A percentile compares a stretch with the other conserved stretches of the same genome.
These are phyloP conservation scores for Lypha dubia DNA, from an alignment of 2,888 invertebrate genomes.

Conservation along the genomic window DNA sequence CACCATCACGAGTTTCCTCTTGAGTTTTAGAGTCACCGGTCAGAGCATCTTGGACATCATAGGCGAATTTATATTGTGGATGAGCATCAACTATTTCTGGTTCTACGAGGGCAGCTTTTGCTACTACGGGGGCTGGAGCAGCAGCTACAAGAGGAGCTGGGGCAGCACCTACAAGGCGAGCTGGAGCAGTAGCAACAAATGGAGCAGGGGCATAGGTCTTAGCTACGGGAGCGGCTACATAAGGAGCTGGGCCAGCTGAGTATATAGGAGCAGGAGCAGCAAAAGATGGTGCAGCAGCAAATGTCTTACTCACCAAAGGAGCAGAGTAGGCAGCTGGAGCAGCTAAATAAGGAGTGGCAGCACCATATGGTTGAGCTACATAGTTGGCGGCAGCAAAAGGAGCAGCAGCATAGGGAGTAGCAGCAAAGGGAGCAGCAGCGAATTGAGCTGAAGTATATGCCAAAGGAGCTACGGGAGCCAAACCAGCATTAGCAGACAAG, in stretches of 20 bases:
- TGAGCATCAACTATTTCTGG: constrained; percentile 83
- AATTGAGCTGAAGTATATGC: constrained; percentile 41
- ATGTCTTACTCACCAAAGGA: constrained; percentile 70
- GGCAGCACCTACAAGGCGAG: constrained; percentile 71
- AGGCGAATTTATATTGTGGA: constrained; percentile 84
- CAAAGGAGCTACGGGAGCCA: constrained; percentile 74
- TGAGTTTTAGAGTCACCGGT: constrained; percentile 84
- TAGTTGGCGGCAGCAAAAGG: constrained; percentile 70
- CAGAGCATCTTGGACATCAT: constrained; percentile 84
- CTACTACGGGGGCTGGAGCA: constrained; percentile 73
- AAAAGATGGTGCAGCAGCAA: constrained; percentile 72
- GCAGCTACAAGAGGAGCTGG: constrained; percentile 74
- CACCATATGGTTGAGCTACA: constrained; percentile 71
- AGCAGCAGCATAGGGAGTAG: constrained; percentile 65
- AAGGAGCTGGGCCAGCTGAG: constrained; percentile 72
- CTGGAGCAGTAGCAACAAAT: constrained; percentile 75
- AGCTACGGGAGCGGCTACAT: constrained; percentile 67
- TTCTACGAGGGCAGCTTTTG: constrained; percentile 75
- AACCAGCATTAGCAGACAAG: constrained; percentile 80
- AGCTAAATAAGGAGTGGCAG: constrained; percentile 67
- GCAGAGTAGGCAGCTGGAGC: constrained; percentile 74
- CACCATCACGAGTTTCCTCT: constrained; percentile 84
- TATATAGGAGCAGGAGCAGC: constrained; percentile 75
- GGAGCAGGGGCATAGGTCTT: constrained; percentile 75
- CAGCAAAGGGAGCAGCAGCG: neutral